phyloP scores from a whole-genome alignment of 2,113 vertebrate genomes.

The Choloepus hoffmanni region DNA sequence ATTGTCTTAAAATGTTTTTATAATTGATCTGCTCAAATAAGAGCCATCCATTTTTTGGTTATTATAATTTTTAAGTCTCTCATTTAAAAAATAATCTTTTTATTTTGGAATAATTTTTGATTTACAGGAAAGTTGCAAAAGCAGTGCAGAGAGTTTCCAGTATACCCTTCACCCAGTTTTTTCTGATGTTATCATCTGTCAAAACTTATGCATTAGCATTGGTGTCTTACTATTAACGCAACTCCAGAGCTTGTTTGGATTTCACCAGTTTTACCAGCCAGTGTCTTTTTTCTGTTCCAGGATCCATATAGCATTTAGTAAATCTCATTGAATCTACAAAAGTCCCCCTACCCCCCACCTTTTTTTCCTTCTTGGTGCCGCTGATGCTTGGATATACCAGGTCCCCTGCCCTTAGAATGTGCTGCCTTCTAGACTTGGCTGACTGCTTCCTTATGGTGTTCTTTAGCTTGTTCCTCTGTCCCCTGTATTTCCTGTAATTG shows the following conservation, averaged over 20 bases:
- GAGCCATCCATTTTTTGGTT: background rate
- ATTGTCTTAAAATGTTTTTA: background rate
- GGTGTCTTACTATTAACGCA: background rate
- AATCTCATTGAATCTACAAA: background rate
- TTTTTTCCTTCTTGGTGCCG: background rate
- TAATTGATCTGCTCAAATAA: background rate
- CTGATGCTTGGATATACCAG: background rate
- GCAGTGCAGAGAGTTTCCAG: background rate
- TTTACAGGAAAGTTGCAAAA: too few species aligned
- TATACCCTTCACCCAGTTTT: background rate
- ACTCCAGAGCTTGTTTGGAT: background rate
- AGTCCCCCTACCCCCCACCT: background rate
- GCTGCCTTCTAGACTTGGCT: background rate
- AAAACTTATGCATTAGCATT: too few species aligned
- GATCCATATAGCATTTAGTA: background rate
- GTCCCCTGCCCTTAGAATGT: background rate
- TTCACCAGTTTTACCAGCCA: constrained; percentile 1
- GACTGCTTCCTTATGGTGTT: background rate
- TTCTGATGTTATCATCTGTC: background rate
- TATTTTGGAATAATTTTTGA: too few species aligned
- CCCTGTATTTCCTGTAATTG: background rate
- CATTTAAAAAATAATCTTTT: too few species aligned
- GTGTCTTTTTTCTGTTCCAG: too few species aligned
- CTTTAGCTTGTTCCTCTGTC: too few species aligned
- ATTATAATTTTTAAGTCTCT: background rate